Evolutionary conservation across 2,113 vertebrate genomes (phyloP), one percentile per base, ranked within the genome.

Genomic region (Spermophilus dauricus): DNA sequence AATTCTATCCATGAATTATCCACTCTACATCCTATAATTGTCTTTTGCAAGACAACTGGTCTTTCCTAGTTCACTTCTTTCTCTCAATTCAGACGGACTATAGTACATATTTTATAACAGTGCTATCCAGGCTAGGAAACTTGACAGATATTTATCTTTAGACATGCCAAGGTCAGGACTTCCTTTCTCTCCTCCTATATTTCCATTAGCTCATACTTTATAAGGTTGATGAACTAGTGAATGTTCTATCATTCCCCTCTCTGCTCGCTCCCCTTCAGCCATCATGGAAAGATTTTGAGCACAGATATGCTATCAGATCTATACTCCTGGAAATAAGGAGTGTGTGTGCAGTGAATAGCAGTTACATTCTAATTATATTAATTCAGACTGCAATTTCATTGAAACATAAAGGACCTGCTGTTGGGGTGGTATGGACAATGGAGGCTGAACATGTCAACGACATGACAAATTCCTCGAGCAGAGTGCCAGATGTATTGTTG

Each of bases 301-400:
- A 85, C 73, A 92, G 90, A 80, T 26, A 7, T 7, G 58, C 61
- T 94, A 97, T 97, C 95, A 97, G 95, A 97, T 97, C 97, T 89
- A 56, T 81, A 72, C 92, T 93, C 85, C 92, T 96, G 93, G 70
- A 98, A 98, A 97, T 91, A 97, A 96, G 91, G 96, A 97, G 88
- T 92, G 90, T 89, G 90, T 89, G 92, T 96, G 96, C 69, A 51
- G 82, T 97, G 97, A 97, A 89, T 93, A 95, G 97, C 96, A 97
- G 96, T 97, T 97, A 97, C 94, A 85, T 97, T 97, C 94, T 98
- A 98, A 98, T 98, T 98, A 98, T 98, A 98, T 98, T 98, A 97
- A 97, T 98, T 97, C 96, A 97, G 94, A 95, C 95, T 93, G 97
- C 96, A 98, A 98, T 98, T 98, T 97, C 96, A 96, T 95, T 98